Percentiles rank a stretch among this genome's conserved stretches.
phyloP scores from a whole-genome alignment of 2,113 vertebrate species.

The Phasianus colchicus region DNA sequence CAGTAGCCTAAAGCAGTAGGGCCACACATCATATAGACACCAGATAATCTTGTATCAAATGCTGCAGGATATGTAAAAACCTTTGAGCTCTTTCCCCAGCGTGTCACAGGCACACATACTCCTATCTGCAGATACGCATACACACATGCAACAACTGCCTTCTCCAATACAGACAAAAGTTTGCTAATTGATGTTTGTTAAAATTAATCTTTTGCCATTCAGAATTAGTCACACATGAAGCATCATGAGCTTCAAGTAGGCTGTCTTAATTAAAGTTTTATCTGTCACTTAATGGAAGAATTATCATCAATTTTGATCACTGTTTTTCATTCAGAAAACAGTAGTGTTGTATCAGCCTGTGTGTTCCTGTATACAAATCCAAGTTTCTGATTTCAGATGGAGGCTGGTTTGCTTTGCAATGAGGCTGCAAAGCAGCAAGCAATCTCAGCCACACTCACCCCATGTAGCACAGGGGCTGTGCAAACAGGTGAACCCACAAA shows the following conservation, averaged over 20 bases:
- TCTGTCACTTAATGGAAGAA: slow-evolving; percentile 61
- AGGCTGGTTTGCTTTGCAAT: slow-evolving; percentile 10
- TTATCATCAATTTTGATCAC: slow-evolving; percentile 54
- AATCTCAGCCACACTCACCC: neutral
- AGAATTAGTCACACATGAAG: slow-evolving; percentile 53
- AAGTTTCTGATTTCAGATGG: slow-evolving; percentile 23
- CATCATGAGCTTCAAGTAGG: neutral
- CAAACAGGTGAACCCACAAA: slow-evolving; percentile 49
- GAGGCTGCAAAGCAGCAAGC: too few species aligned
- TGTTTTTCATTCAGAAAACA: slow-evolving; percentile 9
- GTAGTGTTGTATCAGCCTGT: neutral
- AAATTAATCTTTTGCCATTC: slow-evolving; percentile 65
- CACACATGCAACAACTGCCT: neutral
- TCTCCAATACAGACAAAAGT: neutral
- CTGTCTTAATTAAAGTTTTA: slow-evolving; percentile 63
- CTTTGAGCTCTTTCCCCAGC: neutral
- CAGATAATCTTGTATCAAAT: neutral
- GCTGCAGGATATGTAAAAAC: neutral
- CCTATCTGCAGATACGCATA: rapidly evolving
- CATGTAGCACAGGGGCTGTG: neutral
- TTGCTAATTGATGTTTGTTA: slow-evolving; percentile 36
- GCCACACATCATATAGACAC: neutral
- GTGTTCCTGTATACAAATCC: neutral
- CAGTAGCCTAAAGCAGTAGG: neutral
- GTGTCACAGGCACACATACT: rapidly evolving